Evolutionary conservation across 2,888 invertebrate species (phyloP), one percentile per base, ranked within the genome.

Genomic region (Mythimna ferrago): DNA sequence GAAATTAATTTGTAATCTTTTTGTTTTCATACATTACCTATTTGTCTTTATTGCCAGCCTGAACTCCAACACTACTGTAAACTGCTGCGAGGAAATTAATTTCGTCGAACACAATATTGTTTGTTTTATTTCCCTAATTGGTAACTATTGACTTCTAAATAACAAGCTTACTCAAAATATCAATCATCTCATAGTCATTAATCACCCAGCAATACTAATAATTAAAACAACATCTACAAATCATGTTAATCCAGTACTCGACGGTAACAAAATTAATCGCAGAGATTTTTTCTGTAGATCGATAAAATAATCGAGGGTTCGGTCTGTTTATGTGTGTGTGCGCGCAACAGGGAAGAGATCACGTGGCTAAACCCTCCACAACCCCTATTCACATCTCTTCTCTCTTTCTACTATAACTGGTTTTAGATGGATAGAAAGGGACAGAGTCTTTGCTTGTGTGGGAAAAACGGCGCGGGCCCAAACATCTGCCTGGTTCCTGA

Each of bases 401-500:
- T 94, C 93, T 85, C 90, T 86, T 78, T 94, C 80, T 66, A 53
- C 65, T 88, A 7, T 57, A 72, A n/a, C 6, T 54, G 14, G 67
- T 71, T 74, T 71, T 35, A 26, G 65, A 58, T 61, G 66, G 83
- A 89, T 78, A 79, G 88, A 89, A 89, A 89, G 69, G 76, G 82
- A 88, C 63, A 63, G 75, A 66, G 63, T 71, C 56, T 54, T 74
- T 69, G 66, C 68, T 71, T 80, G 91, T 92, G 91, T 92, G 92
- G 14, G 90, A 91, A 85, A 78, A 86, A 87, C 89, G 90, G 91
- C 92, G 91, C 92, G 92, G 89, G 92, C 91, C 86, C 89, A 93
- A 96, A 95, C 96, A 96, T 95, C 96, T 96, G 96, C 96, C 93
- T 81, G 90, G 88, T 83, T 90, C 89, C 78, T 89, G 89, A 92